These are phyloP conservation scores for Coregonus clupeaformis DNA, from an alignment of 2,113 vertebrate genomes.

Conservation along the genomic window DNA sequence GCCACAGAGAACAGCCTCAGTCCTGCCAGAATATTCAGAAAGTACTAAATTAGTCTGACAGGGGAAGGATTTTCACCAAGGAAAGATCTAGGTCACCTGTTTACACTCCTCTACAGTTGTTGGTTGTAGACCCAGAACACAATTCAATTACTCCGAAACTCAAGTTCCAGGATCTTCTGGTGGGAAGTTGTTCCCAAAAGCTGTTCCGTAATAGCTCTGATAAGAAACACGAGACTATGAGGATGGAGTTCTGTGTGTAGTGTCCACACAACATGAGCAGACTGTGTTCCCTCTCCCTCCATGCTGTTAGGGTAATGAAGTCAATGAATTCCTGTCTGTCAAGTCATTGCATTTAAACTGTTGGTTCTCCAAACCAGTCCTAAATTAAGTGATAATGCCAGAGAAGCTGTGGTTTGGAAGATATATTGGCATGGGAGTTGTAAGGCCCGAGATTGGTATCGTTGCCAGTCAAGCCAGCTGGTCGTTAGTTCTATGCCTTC, in stretches of 20 bases:
- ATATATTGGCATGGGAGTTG: too few relatives aligned
- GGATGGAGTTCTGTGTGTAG: neutral
- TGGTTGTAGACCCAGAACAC: constrained; percentile 15
- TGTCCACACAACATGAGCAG: too few relatives aligned
- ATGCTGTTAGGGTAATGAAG: too few relatives aligned
- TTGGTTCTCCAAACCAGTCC: too few relatives aligned
- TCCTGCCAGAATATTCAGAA: constrained; percentile 57
- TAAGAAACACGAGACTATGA: neutral
- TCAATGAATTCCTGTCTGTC: too few relatives aligned
- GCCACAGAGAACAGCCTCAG: constrained; percentile 32
- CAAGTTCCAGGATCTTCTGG: constrained; percentile 10
- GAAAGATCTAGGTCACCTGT: constrained; percentile 58
- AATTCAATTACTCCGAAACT: constrained; percentile 20
- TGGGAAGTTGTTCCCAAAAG: neutral
- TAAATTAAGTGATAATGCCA: too few relatives aligned
- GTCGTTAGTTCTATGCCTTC: too few relatives aligned
- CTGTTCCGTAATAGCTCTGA: neutral
- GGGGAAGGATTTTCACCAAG: constrained; percentile 40
- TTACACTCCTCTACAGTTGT: constrained; percentile 21
- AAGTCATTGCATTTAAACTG: too few relatives aligned
- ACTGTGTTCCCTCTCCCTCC: too few relatives aligned
- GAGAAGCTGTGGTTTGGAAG: too few relatives aligned
- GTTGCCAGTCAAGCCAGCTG: too few relatives aligned
- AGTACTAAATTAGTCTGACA: constrained; percentile 48
- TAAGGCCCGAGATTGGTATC: too few relatives aligned